These are phyloP conservation scores for Aelia acuminata DNA, from an alignment of 2,888 invertebrate genomes.

Conservation along the genomic window DNA sequence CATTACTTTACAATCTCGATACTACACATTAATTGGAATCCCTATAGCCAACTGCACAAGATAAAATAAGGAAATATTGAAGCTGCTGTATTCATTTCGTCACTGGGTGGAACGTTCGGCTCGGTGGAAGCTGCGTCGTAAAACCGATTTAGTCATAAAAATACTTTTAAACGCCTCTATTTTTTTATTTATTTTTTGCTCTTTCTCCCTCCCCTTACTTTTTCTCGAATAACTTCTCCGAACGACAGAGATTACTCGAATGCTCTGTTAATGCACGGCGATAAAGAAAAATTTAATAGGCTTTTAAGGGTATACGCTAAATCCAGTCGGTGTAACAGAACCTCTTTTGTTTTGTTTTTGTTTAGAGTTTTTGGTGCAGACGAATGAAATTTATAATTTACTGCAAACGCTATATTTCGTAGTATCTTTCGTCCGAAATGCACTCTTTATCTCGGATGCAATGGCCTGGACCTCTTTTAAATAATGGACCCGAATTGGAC, in stretches of 20 bases:
- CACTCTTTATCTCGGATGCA: slow-evolving; percentile 34
- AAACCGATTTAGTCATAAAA: slow-evolving; percentile 46
- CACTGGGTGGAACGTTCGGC: not conserved
- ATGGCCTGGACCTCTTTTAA: not conserved
- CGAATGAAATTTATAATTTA: slow-evolving; percentile 24
- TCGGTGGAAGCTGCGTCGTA: slow-evolving; percentile 33
- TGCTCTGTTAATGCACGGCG: slow-evolving; percentile 38
- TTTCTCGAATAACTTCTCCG: slow-evolving; percentile 11
- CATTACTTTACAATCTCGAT: slow-evolving; percentile 23
- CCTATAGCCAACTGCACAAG: not conserved
- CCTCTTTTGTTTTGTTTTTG: no score
- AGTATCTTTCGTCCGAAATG: not conserved
- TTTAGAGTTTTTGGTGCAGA: not conserved
- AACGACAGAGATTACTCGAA: slow-evolving; percentile 36
- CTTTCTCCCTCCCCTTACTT: not conserved
- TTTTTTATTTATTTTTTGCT: not conserved
- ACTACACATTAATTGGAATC: not conserved
- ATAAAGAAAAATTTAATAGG: slow-evolving; percentile 15
- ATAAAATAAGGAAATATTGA: slow-evolving; percentile 23
- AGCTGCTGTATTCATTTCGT: slow-evolving; percentile 25
- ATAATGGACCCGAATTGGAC: slow-evolving; percentile 1
- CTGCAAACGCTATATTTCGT: not conserved
- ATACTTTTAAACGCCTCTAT: slow-evolving; percentile 47
- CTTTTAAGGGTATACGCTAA: slow-evolving; percentile 29
- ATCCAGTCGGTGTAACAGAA: not conserved